These are phyloP conservation scores for Tonatia bakeri DNA, from an alignment of 2,113 vertebrate genomes.

Conservation along the genomic window DNA sequence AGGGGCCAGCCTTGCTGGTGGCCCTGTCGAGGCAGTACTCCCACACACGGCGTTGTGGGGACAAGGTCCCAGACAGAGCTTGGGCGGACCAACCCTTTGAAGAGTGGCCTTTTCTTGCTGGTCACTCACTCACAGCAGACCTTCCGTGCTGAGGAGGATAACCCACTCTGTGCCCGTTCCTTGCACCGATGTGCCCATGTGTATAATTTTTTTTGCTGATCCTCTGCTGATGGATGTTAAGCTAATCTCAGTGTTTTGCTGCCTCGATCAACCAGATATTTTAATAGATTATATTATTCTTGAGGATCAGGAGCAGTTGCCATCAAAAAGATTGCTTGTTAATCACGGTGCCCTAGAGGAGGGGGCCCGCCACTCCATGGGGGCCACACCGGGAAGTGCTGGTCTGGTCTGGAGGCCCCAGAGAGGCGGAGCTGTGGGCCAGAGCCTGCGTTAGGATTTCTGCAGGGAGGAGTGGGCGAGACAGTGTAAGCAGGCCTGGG, in stretches of 20 bases:
- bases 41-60: rapidly evolving
- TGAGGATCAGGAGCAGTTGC: neutral
- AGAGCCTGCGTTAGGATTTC: neutral
- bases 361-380: rapidly evolving
- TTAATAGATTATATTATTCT: neutral
- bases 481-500: neutral
- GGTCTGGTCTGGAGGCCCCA: neutral
- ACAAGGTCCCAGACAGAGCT: neutral
- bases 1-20: neutral
- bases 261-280: neutral
- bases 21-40: neutral
- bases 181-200: neutral
- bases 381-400: rapidly evolving
- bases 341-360: neutral
- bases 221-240: neutral
- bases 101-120: rapidly evolving
- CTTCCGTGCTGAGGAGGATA: neutral
- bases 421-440: rapidly evolving
- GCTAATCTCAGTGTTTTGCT: neutral
- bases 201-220: neutral
- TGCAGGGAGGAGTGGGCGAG: neutral
- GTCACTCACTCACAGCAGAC: neutral
- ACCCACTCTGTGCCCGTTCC: rapidly evolving
- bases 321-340: neutral
- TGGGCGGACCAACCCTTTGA: neutral